These are phyloP conservation scores for Thunnus thynnus DNA, from an alignment of 2,113 vertebrate genomes.

Conservation along the genomic window DNA sequence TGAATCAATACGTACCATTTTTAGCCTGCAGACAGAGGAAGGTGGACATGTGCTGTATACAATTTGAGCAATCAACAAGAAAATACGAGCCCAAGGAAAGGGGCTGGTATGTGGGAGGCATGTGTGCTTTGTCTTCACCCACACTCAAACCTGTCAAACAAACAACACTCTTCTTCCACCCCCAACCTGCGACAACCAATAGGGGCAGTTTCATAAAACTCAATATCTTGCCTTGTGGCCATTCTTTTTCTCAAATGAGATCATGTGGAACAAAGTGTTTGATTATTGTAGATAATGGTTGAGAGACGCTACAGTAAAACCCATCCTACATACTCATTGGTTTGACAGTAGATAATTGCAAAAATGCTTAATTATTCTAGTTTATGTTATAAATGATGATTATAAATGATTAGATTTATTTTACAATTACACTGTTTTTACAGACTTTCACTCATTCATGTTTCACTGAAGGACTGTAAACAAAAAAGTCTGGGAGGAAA, in stretches of 20 bases:
- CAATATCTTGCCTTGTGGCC: slow-evolving; percentile 19
- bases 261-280: slow-evolving; percentile 37
- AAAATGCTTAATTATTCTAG: not conserved
- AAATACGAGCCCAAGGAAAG: slow-evolving; percentile 44
- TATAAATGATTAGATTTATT: too few relatives aligned
- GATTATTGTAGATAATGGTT: slow-evolving; percentile 12
- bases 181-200: slow-evolving; percentile 50
- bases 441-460: not conserved
- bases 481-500: not conserved
- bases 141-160: slow-evolving; percentile 73
- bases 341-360: slow-evolving; percentile 12
- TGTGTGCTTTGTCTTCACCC: slow-evolving; percentile 70
- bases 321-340: not conserved
- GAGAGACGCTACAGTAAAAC: not conserved
- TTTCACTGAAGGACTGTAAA: not conserved
- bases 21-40: slow-evolving; percentile 34
- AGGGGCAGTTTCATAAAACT: slow-evolving; percentile 14
- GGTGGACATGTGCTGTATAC: slow-evolving; percentile 4
- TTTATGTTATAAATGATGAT: not conserved
- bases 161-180: slow-evolving; percentile 57
- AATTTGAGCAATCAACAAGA: slow-evolving; percentile 42
- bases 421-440: too few relatives aligned
- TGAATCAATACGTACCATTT: slow-evolving; percentile 1
- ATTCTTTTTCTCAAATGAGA: slow-evolving; percentile 24
- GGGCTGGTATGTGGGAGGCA: slow-evolving; percentile 64